phyloP scores from a whole-genome alignment of 2,797 vertebrate genomes.

The Hoplostethus mediterraneus region DNA sequence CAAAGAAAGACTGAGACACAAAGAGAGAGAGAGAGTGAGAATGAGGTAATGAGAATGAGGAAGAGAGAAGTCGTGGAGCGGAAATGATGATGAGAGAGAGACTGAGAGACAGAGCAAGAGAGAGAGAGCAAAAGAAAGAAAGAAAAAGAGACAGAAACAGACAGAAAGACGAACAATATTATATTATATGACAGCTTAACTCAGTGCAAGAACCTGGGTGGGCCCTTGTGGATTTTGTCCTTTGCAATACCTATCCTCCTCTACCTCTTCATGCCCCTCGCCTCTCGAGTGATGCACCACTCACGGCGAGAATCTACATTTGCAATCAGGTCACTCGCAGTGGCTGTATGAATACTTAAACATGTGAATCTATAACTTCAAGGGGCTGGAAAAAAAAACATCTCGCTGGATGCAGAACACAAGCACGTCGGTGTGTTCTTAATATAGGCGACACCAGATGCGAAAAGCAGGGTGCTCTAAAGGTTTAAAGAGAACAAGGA shows the following conservation, averaged over 20 bases:
- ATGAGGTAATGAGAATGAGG: neutral
- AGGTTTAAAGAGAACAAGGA: neutral
- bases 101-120: too few relatives aligned
- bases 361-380: slow-evolving; percentile 30
- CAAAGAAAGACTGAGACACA: neutral
- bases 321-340: slow-evolving; percentile 11
- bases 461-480: slow-evolving; percentile 16
- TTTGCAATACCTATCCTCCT: neutral
- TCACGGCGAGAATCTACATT: neutral
- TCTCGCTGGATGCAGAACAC: slow-evolving; percentile 9
- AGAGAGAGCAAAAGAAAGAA: neutral
- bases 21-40: neutral
- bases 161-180: neutral
- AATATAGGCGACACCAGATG: slow-evolving; percentile 25
- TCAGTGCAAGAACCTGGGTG: neutral
- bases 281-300: neutral
- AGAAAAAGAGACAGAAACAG: too few relatives aligned
- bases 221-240: neutral
- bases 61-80: too few relatives aligned
- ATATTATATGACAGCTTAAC: neutral
- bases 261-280: neutral
- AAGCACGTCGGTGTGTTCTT: neutral
- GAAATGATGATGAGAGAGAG: neutral
- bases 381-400: neutral
- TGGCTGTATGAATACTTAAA: slow-evolving; percentile 35